Conservation (phyloP, 2,797 vertebrate genomes). For the Micrastur ruficollis region DNA sequence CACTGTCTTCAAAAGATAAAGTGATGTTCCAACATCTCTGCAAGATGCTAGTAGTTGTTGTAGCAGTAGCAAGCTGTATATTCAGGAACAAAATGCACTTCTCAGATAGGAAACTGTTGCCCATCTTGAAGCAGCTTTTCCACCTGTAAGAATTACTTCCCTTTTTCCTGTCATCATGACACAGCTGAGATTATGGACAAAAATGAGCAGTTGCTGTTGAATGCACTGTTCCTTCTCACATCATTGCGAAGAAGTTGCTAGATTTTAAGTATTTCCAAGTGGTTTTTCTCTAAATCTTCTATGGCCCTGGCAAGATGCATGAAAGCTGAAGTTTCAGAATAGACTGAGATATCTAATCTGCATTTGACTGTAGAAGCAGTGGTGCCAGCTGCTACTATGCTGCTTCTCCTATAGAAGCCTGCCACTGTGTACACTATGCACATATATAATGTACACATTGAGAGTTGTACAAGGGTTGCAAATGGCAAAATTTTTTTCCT, state of each 20-base stretch:
- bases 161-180: background rate
- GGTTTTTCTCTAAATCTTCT: background rate
- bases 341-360: background rate
- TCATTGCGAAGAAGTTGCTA: background rate
- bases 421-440: background rate
- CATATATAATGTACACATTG: background rate
- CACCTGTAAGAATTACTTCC: background rate
- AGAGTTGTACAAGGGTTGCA: background rate
- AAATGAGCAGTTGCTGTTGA: background rate
- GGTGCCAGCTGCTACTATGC: slow-evolving; percentile 11
- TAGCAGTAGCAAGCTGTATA: background rate
- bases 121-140: background rate
- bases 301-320: background rate
- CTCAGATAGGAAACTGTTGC: background rate
- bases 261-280: slow-evolving; percentile 44
- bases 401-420: background rate
- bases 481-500: background rate
- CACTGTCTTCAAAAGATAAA: background rate
- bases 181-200: background rate
- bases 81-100: background rate
- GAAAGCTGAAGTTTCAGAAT: background rate
- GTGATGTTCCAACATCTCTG: background rate
- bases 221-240: background rate
- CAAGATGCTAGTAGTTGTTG: background rate
- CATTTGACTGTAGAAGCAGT: background rate